Conservation (phyloP, 2,113 vertebrate species). For the Solea senegalensis region DNA sequence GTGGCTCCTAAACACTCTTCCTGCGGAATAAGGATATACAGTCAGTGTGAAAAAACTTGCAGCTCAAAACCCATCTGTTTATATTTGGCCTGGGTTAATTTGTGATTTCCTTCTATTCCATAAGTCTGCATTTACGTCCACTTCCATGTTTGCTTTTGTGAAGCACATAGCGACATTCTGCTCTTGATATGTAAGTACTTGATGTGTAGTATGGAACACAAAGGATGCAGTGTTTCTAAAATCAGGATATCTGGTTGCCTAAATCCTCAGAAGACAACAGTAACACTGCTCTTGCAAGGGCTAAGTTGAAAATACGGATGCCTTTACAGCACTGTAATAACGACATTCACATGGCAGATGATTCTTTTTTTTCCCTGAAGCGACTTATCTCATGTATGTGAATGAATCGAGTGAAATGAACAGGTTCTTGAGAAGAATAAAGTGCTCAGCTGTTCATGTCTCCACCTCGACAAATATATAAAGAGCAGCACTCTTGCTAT, state of each 20-base stretch:
- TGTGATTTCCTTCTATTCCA: neutral
- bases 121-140: neutral
- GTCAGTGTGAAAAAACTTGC: neutral
- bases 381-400: neutral
- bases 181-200: neutral
- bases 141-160: neutral
- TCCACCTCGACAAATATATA: slow-evolving; percentile 26
- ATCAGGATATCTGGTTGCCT: neutral
- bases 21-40: neutral
- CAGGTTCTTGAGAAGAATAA: neutral
- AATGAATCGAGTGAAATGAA: slow-evolving; percentile 28
- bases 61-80: neutral
- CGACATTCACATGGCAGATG: neutral
- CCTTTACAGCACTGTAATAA: neutral
- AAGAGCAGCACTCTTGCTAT: slow-evolving; percentile 21
- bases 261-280: neutral
- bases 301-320: neutral
- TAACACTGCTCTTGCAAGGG: neutral
- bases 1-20: neutral
- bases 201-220: neutral
- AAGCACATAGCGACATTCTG: neutral
- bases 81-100: neutral
- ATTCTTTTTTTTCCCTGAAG: neutral
- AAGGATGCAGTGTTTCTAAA: neutral
- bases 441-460: neutral